Evolutionary conservation across 1,140 invertebrate species (phyloP).

Genomic region (Ceratina australensis): DNA sequence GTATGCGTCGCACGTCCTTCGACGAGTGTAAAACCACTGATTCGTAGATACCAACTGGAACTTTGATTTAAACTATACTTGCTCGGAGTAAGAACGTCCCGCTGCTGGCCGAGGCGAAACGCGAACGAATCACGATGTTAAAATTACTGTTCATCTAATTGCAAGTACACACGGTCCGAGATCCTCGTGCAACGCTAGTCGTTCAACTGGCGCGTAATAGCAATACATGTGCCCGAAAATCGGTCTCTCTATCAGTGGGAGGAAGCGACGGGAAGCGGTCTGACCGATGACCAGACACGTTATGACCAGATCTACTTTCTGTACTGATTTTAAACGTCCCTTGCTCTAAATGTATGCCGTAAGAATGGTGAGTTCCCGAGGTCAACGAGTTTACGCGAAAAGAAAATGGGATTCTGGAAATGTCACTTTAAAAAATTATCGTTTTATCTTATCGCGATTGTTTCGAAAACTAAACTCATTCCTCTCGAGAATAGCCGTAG

Average conservation of each 20-base stretch:
- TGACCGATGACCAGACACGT: background rate
- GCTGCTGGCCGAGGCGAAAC: background rate
- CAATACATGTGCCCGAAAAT: slow-evolving; percentile 41
- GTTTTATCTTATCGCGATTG: background rate
- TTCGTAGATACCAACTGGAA: too few species aligned
- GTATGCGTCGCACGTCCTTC: too few species aligned
- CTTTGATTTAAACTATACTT: too few species aligned
- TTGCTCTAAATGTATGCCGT: background rate
- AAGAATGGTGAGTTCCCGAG: background rate
- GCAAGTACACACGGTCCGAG: background rate
- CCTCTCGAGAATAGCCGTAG: background rate
- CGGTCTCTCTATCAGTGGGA: slow-evolving; percentile 51
- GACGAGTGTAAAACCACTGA: too few species aligned
- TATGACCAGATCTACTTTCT: slow-evolving; percentile 15
- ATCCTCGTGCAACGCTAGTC: slow-evolving; percentile 21
- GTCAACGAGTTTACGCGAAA: slow-evolving; percentile 1
- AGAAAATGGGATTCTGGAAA: background rate
- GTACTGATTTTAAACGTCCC: slow-evolving; percentile 6
- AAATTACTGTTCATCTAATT: background rate
- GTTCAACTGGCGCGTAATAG: slow-evolving; percentile 53
- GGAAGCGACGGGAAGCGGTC: slow-evolving; percentile 46
- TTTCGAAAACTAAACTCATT: background rate
- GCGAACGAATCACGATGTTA: background rate
- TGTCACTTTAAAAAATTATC: background rate
- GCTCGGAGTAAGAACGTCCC: background rate